Evolutionary conservation across 2,888 invertebrate genomes (phyloP).

Genomic region (Diarsia mendica): DNA sequence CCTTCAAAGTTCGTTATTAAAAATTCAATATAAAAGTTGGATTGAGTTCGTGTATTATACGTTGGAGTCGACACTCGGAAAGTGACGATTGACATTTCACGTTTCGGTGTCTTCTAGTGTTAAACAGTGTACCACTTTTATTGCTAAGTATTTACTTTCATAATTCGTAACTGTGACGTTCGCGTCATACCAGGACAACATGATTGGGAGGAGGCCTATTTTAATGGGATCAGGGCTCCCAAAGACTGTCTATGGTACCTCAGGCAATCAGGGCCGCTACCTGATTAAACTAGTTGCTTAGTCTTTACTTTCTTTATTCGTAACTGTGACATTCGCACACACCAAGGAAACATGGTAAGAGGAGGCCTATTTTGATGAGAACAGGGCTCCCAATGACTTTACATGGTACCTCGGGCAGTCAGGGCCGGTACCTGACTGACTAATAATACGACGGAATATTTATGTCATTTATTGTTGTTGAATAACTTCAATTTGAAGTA

Average conservation of each 20-base stretch:
- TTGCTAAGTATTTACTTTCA: no score
- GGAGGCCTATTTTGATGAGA: neutral
- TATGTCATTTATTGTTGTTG: neutral
- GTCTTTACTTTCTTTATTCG: neutral
- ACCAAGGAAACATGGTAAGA: neutral
- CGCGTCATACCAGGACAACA: neutral
- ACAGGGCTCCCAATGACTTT: neutral
- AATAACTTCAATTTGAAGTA: neutral
- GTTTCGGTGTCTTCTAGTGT: constrained; percentile 15
- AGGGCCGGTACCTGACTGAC: neutral
- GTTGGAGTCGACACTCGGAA: constrained; percentile 33
- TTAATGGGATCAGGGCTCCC: neutral
- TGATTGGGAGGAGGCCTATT: neutral
- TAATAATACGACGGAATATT: neutral
- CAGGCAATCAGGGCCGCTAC: no score
- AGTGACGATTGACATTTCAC: constrained; percentile 36
- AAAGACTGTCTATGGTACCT: neutral
- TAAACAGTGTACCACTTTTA: constrained; percentile 1
- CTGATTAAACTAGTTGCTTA: no score
- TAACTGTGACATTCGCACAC: neutral
- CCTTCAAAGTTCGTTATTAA: constrained; percentile 67
- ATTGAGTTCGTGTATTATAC: constrained; percentile 65
- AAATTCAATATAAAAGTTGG: constrained; percentile 73
- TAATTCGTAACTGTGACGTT: neutral
- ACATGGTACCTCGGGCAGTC: neutral